Conservation (phyloP, 1,140 invertebrate genomes). For the Aradophagus sp. region DNA sequence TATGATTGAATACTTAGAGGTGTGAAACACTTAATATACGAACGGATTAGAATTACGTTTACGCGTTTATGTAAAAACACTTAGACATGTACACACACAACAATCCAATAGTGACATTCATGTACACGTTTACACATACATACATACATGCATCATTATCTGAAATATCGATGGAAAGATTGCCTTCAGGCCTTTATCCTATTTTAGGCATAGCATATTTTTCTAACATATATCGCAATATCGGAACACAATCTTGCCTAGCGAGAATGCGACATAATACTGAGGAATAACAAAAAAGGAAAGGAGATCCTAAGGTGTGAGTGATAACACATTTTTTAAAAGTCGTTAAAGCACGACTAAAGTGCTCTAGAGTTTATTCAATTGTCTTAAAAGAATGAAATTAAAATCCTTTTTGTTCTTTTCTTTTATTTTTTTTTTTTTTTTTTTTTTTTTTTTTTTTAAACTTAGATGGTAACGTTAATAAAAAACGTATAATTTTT, state of each 20-base stretch:
- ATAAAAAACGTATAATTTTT: too few species aligned
- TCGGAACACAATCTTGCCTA: constrained; percentile 69
- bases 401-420: too few species aligned
- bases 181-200: constrained; percentile 75
- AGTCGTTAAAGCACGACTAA: constrained; percentile 30
- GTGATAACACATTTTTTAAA: constrained; percentile 26
- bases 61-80: too few species aligned
- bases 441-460: too few species aligned
- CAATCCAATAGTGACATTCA: too few species aligned
- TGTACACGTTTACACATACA: constrained; percentile 8
- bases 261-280: constrained; percentile 63
- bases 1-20: constrained; percentile 14
- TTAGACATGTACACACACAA: too few species aligned
- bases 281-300: too few species aligned
- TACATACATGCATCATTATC: constrained; percentile 61
- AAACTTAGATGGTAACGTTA: too few species aligned
- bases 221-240: constrained; percentile 74
- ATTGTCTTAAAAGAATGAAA: too few species aligned
- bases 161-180: constrained; percentile 72
- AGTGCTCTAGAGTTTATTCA: constrained; percentile 18
- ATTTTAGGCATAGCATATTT: constrained; percentile 76
- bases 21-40: constrained; percentile 23
- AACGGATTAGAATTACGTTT: constrained; percentile 36
- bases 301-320: constrained; percentile 52
- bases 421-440: neutral